These are phyloP conservation scores for Rhyzopertha dominica DNA, from an alignment of 1,140 invertebrate genomes.

Conservation along the genomic window DNA sequence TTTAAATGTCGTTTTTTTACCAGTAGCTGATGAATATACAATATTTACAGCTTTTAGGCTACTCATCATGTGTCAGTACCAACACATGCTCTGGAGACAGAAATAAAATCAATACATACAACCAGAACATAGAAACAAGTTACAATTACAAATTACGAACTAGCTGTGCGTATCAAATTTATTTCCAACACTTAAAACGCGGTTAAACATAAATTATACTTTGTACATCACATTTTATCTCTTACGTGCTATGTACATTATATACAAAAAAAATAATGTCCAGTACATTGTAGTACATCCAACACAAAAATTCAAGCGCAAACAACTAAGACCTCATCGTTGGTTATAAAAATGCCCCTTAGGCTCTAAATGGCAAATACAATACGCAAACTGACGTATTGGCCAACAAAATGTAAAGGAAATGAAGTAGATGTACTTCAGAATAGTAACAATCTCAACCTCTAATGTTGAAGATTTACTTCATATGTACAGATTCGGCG, in stretches of 20 bases:
- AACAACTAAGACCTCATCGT: too few relatives aligned
- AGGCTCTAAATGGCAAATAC: too few relatives aligned
- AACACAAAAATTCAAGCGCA: too few relatives aligned
- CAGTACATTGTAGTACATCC: not conserved
- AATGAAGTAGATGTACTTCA: too few relatives aligned
- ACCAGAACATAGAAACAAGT: constrained; percentile 20
- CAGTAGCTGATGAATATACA: constrained; percentile 42
- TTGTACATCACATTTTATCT: not conserved
- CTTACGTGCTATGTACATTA: not conserved
- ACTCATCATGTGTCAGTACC: constrained; percentile 20
- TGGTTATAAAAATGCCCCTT: too few relatives aligned
- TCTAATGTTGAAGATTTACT: too few relatives aligned
- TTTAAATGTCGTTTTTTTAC: constrained; percentile 16
- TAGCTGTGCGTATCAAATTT: constrained; percentile 21
- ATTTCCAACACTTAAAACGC: constrained; percentile 12
- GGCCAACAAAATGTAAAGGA: too few relatives aligned
- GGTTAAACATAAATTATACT: not conserved
- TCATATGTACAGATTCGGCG: constrained; percentile 42
- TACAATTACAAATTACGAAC: constrained; percentile 20
- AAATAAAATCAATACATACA: constrained; percentile 22
- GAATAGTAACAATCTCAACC: too few relatives aligned
- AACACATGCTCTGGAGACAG: constrained; percentile 20
- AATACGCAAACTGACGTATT: too few relatives aligned
- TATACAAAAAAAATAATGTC: constrained; percentile 1
- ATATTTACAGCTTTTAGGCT: constrained; percentile 39